These are phyloP conservation scores for Naso thynnoides DNA, from an alignment of 2,797 vertebrate species.

Conservation along the genomic window DNA sequence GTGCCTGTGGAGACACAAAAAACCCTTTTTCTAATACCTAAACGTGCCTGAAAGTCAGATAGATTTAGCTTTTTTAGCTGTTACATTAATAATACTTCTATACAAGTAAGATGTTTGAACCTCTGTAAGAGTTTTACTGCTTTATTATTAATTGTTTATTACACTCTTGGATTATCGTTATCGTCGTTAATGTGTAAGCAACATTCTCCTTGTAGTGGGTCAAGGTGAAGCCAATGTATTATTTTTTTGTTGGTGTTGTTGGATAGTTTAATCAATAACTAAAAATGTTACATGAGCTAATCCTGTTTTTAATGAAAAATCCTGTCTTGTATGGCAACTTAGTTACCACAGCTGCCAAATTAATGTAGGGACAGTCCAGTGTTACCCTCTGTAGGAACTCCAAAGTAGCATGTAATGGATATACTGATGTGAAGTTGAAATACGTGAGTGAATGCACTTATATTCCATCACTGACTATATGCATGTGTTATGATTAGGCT, in stretches of 20 bases:
- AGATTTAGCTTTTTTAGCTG: too few relatives aligned
- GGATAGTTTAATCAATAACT: too few relatives aligned
- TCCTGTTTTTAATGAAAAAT: not conserved
- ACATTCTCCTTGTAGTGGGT: not conserved
- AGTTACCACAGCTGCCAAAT: not conserved
- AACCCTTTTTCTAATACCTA: too few relatives aligned
- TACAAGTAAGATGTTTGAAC: not conserved
- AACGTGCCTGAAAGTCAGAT: too few relatives aligned
- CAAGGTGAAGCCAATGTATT: not conserved
- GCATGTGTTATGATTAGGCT: not conserved
- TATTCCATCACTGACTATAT: not conserved
- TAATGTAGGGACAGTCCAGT: not conserved
- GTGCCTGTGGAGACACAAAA: slow-evolving; percentile 12
- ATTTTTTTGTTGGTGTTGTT: not conserved
- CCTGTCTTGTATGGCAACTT: not conserved
- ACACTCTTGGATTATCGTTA: not conserved
- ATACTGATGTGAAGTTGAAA: not conserved
- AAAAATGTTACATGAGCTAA: too few relatives aligned
- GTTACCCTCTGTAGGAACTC: not conserved
- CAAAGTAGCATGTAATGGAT: not conserved
- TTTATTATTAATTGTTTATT: too few relatives aligned
- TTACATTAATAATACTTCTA: too few relatives aligned
- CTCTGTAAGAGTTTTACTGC: not conserved
- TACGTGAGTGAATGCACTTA: not conserved
- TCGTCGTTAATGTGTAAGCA: not conserved